Percentiles rank a stretch among this genome's conserved stretches.
Evolutionary conservation across 1,140 invertebrate genomes (phyloP).

Genomic region (Micrasema longulum): DNA sequence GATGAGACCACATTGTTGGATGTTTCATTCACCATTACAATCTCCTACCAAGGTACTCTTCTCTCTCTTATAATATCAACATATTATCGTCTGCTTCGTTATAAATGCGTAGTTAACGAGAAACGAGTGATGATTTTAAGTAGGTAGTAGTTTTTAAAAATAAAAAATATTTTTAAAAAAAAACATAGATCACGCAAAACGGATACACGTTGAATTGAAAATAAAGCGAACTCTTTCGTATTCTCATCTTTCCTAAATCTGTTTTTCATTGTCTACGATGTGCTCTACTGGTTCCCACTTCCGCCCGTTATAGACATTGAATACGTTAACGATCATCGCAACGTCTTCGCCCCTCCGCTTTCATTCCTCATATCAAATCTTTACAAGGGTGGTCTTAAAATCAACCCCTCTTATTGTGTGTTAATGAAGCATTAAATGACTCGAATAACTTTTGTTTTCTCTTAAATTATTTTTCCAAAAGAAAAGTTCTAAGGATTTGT

Average conservation of each 20-base stretch:
- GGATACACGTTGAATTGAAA: not conserved
- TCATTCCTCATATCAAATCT: slow-evolving; percentile 5
- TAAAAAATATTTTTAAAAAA: not conserved
- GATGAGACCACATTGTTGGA: slow-evolving; percentile 41
- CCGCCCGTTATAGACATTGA: slow-evolving; percentile 34
- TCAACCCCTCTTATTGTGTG: not conserved
- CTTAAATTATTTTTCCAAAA: too few relatives aligned
- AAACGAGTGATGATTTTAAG: too few relatives aligned
- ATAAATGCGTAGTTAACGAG: too few relatives aligned
- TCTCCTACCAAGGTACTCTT: too few relatives aligned
- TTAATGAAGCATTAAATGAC: slow-evolving; percentile 33
- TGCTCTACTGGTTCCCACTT: slow-evolving; percentile 46
- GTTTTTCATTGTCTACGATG: slow-evolving; percentile 47
- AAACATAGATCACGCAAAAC: too few relatives aligned
- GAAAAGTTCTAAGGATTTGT: too few relatives aligned
- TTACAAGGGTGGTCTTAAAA: slow-evolving; percentile 17
- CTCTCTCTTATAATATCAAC: too few relatives aligned
- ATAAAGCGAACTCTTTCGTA: slow-evolving; percentile 8
- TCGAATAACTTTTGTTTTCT: too few relatives aligned
- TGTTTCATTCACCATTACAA: slow-evolving; percentile 45
- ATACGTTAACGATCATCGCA: slow-evolving; percentile 7
- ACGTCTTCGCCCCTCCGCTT: slow-evolving; percentile 4
- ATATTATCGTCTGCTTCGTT: too few relatives aligned
- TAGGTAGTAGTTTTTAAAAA: too few relatives aligned
- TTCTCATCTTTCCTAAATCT: slow-evolving; percentile 5